Base-by-base conservation (phyloP, 30 jellyfish, hydroid and myxozoan genomes). In the Aurelia coerulea region DNA sequence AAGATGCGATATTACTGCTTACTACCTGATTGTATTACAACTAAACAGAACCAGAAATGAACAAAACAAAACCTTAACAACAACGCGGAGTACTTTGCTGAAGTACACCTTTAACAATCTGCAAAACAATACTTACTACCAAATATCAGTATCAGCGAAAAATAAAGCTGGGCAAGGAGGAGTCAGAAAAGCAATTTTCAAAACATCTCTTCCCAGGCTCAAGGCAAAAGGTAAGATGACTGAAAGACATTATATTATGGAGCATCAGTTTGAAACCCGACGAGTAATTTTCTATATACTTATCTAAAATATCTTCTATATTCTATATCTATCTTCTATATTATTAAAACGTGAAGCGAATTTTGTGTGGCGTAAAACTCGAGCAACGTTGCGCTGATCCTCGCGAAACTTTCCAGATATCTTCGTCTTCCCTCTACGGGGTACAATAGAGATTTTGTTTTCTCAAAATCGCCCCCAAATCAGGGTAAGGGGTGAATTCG, bases 101-200 rank as follows among this genome's bases (percentile, higher is more conserved):
- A 54, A 77, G 1, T 77, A 77, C 78, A 77, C 78, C n/a, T 77
- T 77, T 50, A 0, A 16, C 4, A 6, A 62, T 33, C 50, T 77
- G 62, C 4, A 3, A 11, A 49, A 54, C 5, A 52, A 33, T 5
- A 51, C 23, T 18, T 11, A 7, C 5, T 77, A 77, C 49, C 34
- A 65, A 12, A 77, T 77, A 58, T 19, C 23, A 14, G 31, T 77
- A 13, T 32, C 87, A 7, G 87, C 87, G 2, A 62, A 59, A 69
- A 77, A 77, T 16, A 18, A 62, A 7, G 66, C 65, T 77, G 87
- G 87, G 65, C 41, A 65, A 37, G 87, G 87, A 10, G 31, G 23
- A 59, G 15, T 10, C 54, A 37, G 53, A 5, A 9, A 13, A 51
- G 62, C 77, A 41, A 56, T 34, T 19, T 37, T 13, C 31, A 35